A percentile compares a stretch with the other conserved stretches of the same genome.
These are phyloP conservation scores for Empidonax alnorum DNA, from an alignment of 2,113 vertebrate genomes.

Conservation along the genomic window DNA sequence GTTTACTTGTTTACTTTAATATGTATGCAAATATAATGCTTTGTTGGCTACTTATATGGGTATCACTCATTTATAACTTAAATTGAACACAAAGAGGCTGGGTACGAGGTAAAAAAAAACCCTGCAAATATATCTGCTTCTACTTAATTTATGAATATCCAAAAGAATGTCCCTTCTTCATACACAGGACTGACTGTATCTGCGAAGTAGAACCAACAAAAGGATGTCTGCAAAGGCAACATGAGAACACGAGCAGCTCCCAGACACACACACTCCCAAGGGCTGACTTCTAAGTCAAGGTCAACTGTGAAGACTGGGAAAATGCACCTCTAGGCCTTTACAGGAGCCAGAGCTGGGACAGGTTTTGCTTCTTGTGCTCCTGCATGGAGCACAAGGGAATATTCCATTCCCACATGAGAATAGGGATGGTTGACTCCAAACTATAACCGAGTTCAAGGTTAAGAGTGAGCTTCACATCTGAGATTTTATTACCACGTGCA, in stretches of 20 bases:
- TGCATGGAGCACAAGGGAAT: too few species aligned
- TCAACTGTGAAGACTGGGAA: not conserved
- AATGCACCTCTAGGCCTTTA: not conserved
- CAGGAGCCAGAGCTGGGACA: not conserved
- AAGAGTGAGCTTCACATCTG: not conserved
- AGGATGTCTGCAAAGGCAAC: not conserved
- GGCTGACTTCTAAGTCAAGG: not conserved
- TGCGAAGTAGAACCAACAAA: not conserved
- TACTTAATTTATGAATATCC: not conserved
- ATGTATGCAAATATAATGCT: slow-evolving; percentile 51
- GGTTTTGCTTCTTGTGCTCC: not conserved
- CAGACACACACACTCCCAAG: not conserved
- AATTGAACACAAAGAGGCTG: not conserved
- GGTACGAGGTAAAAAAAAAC: not conserved
- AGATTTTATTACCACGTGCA: not conserved
- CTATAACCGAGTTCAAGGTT: not conserved
- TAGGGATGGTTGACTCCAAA: not conserved
- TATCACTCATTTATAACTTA: not conserved
- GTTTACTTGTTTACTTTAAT: slow-evolving; percentile 64
- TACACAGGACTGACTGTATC: not conserved
- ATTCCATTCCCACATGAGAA: rapidly evolving
- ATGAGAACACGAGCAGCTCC: not conserved
- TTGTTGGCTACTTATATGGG: not conserved
- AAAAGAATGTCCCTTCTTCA: not conserved
- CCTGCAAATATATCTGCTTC: not conserved